These are phyloP conservation scores for Phyto melanocephala DNA, from an alignment of 2,888 invertebrate species.

Conservation along the genomic window DNA sequence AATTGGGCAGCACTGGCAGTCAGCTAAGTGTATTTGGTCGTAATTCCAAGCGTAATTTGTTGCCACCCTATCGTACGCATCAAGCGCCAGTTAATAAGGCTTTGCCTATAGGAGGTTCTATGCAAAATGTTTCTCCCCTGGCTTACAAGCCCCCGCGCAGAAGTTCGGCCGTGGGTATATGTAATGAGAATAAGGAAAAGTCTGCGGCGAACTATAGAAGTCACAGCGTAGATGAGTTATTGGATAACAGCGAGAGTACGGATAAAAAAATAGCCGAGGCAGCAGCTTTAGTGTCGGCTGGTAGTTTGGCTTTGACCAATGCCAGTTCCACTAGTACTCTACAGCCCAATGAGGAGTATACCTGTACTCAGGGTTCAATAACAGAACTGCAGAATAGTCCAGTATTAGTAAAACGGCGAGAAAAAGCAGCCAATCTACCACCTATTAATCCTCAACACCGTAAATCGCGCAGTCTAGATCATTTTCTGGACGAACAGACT, in stretches of 20 bases:
- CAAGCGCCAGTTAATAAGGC: conserved; percentile 67
- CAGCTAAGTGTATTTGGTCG: conserved; percentile 71
- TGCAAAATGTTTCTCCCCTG: conserved; percentile 74
- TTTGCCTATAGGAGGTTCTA: conserved; percentile 69
- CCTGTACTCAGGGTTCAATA: conserved; percentile 52
- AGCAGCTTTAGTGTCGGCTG: conserved; percentile 73
- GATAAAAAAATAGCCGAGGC: conserved; percentile 74
- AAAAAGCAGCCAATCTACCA: conserved; percentile 70
- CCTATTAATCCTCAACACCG: conserved; percentile 76
- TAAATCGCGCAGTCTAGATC: conserved; percentile 84
- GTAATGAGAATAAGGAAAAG: conserved; percentile 76
- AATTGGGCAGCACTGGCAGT: conserved; percentile 70
- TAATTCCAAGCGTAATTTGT: conserved; percentile 73
- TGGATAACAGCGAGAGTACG: conserved; percentile 78
- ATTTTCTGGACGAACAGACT: conserved; percentile 80
- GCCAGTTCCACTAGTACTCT: conserved; percentile 74
- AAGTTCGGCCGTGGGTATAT: conserved; percentile 75
- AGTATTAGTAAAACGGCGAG: conserved; percentile 71
- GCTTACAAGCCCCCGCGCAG: conserved; percentile 72
- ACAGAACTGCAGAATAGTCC: conserved; percentile 63
- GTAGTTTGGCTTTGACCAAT: conserved; percentile 74
- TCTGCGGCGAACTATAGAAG: conserved; percentile 79
- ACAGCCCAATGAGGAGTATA: conserved; percentile 68
- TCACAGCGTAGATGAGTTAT: conserved; percentile 83
- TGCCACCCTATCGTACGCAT: conserved; percentile 76